Evolutionary conservation across 2,113 vertebrate genomes (phyloP), one percentile per base, ranked within the genome.

Genomic region (Eulacestoma nigropectus): DNA sequence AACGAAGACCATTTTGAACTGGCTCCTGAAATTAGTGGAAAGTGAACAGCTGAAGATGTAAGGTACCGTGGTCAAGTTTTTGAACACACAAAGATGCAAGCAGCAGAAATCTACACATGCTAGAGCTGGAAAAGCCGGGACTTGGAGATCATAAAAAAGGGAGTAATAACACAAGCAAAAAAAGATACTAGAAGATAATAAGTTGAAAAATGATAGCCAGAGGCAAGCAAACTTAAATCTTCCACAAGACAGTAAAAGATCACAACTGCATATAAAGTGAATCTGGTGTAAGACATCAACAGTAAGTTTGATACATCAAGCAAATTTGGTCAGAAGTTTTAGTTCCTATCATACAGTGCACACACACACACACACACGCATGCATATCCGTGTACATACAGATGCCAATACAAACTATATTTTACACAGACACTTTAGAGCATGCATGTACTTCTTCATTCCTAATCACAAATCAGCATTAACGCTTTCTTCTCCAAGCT

Each of bases 71-170:
- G 56, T 41, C n/a, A 93, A 70, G 46, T 5, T 92, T 65, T 52
- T 44, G 69, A 81, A 96, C 6, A 7, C 87, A 83, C 4, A 6
- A 93, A 87, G 79, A 86, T 1, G 5, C 55, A 96, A 92, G 83
- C 78, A 89, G 90, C 86, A 96, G 72, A 91, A 92, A 93, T 87
- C 69, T 88, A 95, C 8, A 0, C 49, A 89, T 94, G 74, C 75
- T 93, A 92, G 42, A 84, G 82, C 44, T 2, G 47, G 87, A 67
- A 92, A 39, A 70, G 74, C 72, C 0, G 7, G 79, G 46, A 91
- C 74, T 77, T 57, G 75, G 47, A 85, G 46, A 80, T 50, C 37
- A 92, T 46, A 88, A 79, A 77, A 33, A 82, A 85, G 7, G 35
- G 7, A 80, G 32, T 25, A 89, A 59, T 27, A 87, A 73, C 30